These are phyloP conservation scores for Hedya salicella DNA, from an alignment of 2,888 invertebrate genomes.

Conservation along the genomic window DNA sequence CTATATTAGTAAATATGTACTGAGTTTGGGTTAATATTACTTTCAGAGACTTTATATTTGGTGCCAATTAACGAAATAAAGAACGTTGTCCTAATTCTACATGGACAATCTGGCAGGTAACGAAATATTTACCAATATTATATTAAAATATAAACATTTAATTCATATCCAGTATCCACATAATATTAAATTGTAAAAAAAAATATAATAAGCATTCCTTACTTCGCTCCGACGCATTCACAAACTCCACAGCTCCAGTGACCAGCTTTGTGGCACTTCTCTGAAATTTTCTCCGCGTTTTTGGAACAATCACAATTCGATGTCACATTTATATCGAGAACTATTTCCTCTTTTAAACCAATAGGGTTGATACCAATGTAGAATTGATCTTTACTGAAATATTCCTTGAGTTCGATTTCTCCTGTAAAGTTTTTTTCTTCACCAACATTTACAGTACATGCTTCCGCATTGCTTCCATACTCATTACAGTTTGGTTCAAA, in stretches of 20 bases:
- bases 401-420: conserved; percentile 6
- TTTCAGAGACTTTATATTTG: no score
- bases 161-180: no score
- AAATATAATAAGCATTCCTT: no score
- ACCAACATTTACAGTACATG: conserved; percentile 5
- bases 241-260: conserved; percentile 25
- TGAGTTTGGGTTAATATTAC: no score
- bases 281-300: not conserved
- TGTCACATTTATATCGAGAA: conserved; percentile 18
- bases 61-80: no score
- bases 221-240: conserved; percentile 28
- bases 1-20: no score
- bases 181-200: no score
- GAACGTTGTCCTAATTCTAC: no score
- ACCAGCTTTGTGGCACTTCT: conserved; percentile 1
- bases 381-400: conserved; percentile 4
- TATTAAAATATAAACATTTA: no score
- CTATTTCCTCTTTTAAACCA: conserved; percentile 27
- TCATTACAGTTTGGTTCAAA: conserved; percentile 28
- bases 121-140: no score
- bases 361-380: conserved; percentile 19
- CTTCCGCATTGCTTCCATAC: not conserved
- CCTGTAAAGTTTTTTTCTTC: conserved; percentile 20
- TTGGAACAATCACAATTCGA: conserved; percentile 16
- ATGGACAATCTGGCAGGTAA: no score